Base-by-base conservation (phyloP, 1,140 invertebrate species). In the Lepidurus packardi region DNA sequence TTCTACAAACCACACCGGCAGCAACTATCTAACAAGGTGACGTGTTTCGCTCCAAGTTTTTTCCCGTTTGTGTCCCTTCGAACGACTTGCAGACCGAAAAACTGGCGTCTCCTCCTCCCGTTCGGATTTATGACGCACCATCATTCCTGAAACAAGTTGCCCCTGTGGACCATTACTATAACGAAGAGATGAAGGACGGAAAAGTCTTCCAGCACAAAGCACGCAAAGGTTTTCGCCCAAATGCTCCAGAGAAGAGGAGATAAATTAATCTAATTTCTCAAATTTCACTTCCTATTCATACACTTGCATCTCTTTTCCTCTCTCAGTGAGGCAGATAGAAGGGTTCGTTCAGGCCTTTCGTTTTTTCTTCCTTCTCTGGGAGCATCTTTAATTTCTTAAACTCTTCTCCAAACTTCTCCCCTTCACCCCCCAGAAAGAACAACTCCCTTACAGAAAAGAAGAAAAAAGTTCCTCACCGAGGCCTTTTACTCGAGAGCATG, bases 391-490 rank as follows among this genome's bases (percentile, higher is more conserved):
- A 47, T 11, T 47, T 2, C 45, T 10, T 47, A 16, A 11, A 47
- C 45, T 11, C 45, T 47, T 10, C 45, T 7, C 10, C 3, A 47
- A 47, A 2, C 45, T 11, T 11, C 45, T 10, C 45, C 16, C 9
- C 16, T 3, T 2, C 2, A 5, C 16, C 9, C 45, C 10, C 45
- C 45, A 6, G 45, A 10, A 16, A 47, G 10, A 47, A 16, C 45
- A 34, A 34, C 34, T 34, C 34, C 34, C 34, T 34, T 34, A 65
- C 21, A 65, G 21, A 65, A 65, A 65, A 47, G 16, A 47, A 47
- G 16, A 47, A 47, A 47, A 47, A 47, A 65, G 53, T 65, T 65
- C 53, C 21, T 65, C 53, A 65, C 21, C 53, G 53, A 65, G 53
- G 3, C 34, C 3, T 34, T 65, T 65, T 21, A 16, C 16, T 65